These are phyloP conservation scores for Puffinus mauretanicus DNA, from an alignment of 2,113 vertebrate genomes.

Conservation along the genomic window DNA sequence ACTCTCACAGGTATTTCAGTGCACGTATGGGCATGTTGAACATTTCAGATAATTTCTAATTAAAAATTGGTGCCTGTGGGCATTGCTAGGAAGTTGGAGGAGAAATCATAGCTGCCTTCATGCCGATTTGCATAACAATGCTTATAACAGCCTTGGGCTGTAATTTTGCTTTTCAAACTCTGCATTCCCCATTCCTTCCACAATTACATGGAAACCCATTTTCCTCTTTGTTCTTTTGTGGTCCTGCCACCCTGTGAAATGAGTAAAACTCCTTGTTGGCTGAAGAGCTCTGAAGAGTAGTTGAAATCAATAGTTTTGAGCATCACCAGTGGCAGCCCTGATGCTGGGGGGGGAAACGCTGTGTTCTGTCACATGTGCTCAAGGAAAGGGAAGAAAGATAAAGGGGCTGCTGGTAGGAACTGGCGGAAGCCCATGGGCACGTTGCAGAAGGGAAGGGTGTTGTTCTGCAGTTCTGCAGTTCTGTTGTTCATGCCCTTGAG, in stretches of 20 bases:
- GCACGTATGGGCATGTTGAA: background rate
- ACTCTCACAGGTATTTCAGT: slow-evolving; percentile 23
- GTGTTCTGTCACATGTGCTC: background rate
- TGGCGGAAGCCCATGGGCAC: background rate
- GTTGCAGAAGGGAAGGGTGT: background rate
- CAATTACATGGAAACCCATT: slow-evolving; percentile 28
- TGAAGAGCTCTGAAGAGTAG: background rate
- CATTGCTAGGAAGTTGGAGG: background rate
- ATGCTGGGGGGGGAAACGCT: background rate
- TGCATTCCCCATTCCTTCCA: slow-evolving; percentile 22
- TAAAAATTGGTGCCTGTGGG: slow-evolving; percentile 53
- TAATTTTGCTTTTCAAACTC: slow-evolving; percentile 50
- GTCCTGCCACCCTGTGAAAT: background rate
- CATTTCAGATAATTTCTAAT: slow-evolving; percentile 54
- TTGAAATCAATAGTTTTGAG: slow-evolving; percentile 21
- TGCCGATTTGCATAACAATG: slow-evolving; percentile 55
- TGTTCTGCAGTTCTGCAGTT: background rate
- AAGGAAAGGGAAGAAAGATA: background rate
- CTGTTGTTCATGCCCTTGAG: background rate
- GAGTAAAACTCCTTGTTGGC: background rate
- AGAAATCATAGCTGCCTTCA: slow-evolving; percentile 1
- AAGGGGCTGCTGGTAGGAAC: background rate
- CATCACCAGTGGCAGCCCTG: background rate
- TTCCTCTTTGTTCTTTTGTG: slow-evolving; percentile 1
- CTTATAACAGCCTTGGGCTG: slow-evolving; percentile 18